Conservation (phyloP, 2,888 invertebrate species). For the Dendrolimus houi region DNA sequence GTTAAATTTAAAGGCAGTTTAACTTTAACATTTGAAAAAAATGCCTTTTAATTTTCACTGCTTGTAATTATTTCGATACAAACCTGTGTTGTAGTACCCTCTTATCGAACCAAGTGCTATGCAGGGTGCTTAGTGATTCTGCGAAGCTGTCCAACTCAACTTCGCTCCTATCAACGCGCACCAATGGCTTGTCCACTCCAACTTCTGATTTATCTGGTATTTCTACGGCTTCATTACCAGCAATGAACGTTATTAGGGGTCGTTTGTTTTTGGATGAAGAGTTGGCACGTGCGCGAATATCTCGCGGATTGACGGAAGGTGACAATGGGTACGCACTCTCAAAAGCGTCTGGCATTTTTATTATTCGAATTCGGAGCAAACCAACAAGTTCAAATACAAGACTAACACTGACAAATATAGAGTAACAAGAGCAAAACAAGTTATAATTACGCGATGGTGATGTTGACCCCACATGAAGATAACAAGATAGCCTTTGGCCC, state of each 20-base stretch:
- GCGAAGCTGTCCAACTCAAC: conserved; percentile 74
- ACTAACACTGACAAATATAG: conserved; percentile 24
- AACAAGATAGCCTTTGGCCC: conserved; percentile 44
- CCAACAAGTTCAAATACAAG: conserved; percentile 18
- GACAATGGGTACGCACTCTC: conserved; percentile 74
- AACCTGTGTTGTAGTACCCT: conserved; percentile 78
- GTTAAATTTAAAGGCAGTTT: too few relatives aligned
- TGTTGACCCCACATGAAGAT: conserved; percentile 51
- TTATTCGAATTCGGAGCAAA: conserved; percentile 9
- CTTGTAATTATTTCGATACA: conserved; percentile 2
- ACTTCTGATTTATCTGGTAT: conserved; percentile 64
- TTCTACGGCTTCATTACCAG: conserved; percentile 59
- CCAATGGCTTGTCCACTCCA: conserved; percentile 53
- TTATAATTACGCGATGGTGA: conserved; percentile 26
- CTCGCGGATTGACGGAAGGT: conserved; percentile 63
- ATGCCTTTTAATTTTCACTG: too few relatives aligned
- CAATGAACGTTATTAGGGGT: conserved; percentile 51
- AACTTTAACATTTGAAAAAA: too few relatives aligned
- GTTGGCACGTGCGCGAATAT: conserved; percentile 77
- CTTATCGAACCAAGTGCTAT: conserved; percentile 73
- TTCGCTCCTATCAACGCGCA: conserved; percentile 57
- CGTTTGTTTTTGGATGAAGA: conserved; percentile 60
- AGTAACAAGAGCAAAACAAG: conserved; percentile 30
- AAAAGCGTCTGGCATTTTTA: conserved; percentile 76
- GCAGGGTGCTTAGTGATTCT: conserved; percentile 63